Evolutionary conservation across 2,113 vertebrate genomes (phyloP).

Genomic region (Rostratula benghalensis): DNA sequence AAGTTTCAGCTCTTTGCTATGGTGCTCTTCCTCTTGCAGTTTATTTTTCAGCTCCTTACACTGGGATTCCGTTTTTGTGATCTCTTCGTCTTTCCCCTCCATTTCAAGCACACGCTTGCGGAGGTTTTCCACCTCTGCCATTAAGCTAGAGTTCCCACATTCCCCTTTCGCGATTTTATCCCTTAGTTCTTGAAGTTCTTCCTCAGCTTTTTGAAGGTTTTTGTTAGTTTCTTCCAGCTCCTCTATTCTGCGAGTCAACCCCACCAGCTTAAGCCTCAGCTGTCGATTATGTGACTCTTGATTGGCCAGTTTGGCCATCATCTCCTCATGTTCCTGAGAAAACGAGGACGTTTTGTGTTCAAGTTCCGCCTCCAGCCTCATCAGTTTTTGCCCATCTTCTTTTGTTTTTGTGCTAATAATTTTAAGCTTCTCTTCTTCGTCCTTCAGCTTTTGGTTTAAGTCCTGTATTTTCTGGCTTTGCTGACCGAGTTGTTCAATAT

Average conservation of each 20-base stretch:
- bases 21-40: slow-evolving; percentile 88
- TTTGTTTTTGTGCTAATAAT: slow-evolving; percentile 74
- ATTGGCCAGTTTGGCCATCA: slow-evolving; percentile 83
- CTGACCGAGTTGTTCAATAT: slow-evolving; percentile 89
- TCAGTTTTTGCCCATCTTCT: slow-evolving; percentile 87
- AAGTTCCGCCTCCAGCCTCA: slow-evolving; percentile 87
- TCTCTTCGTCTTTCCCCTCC: slow-evolving; percentile 97
- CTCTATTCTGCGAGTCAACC: slow-evolving; percentile 81
- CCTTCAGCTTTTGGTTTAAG: slow-evolving; percentile 85
- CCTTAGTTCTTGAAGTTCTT: slow-evolving; percentile 88
- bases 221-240: slow-evolving; percentile 91
- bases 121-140: slow-evolving; percentile 92
- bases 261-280: slow-evolving; percentile 84
- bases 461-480: slow-evolving; percentile 91
- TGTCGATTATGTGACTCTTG: slow-evolving; percentile 89
- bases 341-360: slow-evolving; percentile 82
- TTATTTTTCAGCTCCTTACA: slow-evolving; percentile 89
- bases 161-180: slow-evolving; percentile 92
- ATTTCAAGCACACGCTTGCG: slow-evolving; percentile 93
- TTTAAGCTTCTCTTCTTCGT: slow-evolving; percentile 85
- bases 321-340: slow-evolving; percentile 88
- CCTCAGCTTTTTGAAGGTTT: slow-evolving; percentile 86
- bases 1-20: slow-evolving; percentile 84
- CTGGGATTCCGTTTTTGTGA: slow-evolving; percentile 88
- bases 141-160: slow-evolving; percentile 86